Evolutionary conservation across 2,797 vertebrate genomes (phyloP).

Genomic region (Otolemur crassicaudatus): DNA sequence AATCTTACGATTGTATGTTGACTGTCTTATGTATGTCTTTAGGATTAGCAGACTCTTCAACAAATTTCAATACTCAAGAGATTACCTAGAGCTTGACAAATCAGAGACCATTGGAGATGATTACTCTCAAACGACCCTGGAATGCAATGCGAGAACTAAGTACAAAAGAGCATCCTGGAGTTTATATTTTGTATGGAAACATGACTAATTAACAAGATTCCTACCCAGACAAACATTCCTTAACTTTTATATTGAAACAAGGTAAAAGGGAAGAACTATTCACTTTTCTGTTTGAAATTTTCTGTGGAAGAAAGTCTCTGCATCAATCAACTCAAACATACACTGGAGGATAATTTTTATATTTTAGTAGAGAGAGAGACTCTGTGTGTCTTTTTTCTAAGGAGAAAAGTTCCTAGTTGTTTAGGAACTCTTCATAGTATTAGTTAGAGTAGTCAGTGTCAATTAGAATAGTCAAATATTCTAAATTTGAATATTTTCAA

Average conservation of each 20-base stretch:
- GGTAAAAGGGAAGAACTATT: neutral
- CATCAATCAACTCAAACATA: neutral
- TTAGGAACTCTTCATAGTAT: neutral
- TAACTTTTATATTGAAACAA: neutral
- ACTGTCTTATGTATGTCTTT: neutral
- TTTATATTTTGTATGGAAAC: neutral
- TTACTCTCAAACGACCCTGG: neutral
- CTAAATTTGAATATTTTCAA: neutral
- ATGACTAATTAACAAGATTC: neutral
- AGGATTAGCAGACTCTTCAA: neutral
- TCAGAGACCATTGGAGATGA: neutral
- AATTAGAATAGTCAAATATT: neutral
- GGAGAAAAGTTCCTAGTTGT: neutral
- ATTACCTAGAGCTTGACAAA: neutral
- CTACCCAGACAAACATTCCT: neutral
- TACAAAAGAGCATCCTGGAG: neutral
- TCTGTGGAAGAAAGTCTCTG: neutral
- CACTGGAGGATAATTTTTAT: neutral
- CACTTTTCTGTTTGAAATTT: neutral
- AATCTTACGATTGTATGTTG: neutral
- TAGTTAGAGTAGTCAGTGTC: too few species aligned
- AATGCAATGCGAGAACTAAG: neutral
- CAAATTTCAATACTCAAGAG: neutral
- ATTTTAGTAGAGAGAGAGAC: neutral
- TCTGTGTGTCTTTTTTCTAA: neutral